phyloP scores from a whole-genome alignment of 1,140 invertebrate species.

The Lerema accius region DNA sequence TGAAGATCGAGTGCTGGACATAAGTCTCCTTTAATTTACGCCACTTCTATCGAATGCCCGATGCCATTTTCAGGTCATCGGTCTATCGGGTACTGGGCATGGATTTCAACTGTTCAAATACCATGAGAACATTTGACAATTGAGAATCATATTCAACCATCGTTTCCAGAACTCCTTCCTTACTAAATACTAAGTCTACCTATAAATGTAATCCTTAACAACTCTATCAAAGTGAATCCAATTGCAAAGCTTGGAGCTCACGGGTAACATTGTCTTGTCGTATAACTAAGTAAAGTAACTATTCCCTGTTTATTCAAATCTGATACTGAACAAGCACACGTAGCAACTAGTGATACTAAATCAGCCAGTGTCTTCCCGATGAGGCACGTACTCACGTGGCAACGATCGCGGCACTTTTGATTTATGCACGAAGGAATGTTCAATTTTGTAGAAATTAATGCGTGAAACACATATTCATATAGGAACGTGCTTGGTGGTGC shows the following conservation, averaged over 20 bases:
- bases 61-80: too few species aligned
- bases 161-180: too few species aligned
- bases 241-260: not conserved
- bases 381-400: constrained; percentile 5
- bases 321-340: constrained; percentile 8
- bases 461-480: constrained; percentile 2
- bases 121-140: too few species aligned
- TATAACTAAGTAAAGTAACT: not conserved
- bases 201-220: too few species aligned
- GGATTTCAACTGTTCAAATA: too few species aligned
- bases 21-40: too few species aligned
- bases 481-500: not conserved
- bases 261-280: not conserved
- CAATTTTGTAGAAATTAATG: constrained; percentile 20
- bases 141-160: too few species aligned
- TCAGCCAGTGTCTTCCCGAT: not conserved
- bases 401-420: constrained; percentile 22
- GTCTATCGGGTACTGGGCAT: too few species aligned
- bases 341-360: constrained; percentile 14
- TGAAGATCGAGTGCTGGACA: too few species aligned
- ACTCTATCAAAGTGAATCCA: too few species aligned
- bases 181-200: too few species aligned
- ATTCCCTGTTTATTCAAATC: constrained; percentile 11
- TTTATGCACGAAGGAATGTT: constrained; percentile 19
- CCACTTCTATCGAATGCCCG: too few species aligned